Conservation (phyloP, 2,113 vertebrate genomes). For the Proteles cristata region DNA sequence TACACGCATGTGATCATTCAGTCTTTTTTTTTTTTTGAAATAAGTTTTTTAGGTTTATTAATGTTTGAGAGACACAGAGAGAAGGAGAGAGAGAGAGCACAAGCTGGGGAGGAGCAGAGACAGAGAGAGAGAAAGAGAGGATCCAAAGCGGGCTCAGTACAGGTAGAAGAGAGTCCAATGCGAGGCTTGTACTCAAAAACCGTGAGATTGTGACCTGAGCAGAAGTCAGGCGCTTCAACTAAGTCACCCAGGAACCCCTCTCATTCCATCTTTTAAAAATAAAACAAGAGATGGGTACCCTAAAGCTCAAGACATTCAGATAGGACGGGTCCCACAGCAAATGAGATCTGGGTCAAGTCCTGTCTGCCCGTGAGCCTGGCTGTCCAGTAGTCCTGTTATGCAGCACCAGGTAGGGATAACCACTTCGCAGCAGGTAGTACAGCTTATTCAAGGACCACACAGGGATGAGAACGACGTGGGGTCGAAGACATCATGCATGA, state of each 20-base stretch:
- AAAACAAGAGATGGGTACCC: not conserved
- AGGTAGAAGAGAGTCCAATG: too few relatives aligned
- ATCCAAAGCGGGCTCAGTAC: too few relatives aligned
- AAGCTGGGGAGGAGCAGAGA: too few relatives aligned
- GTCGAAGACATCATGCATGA: fast-evolving
- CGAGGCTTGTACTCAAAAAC: too few relatives aligned
- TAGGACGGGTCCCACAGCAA: not conserved
- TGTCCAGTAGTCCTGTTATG: not conserved
- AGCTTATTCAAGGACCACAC: not conserved
- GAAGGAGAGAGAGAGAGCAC: too few relatives aligned
- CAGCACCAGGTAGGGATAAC: too few relatives aligned
- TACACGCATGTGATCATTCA: not conserved
- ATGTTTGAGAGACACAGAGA: too few relatives aligned
- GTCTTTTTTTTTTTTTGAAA: not conserved
- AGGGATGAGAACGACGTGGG: not conserved
- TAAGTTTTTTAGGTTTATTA: too few relatives aligned
- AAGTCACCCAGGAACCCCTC: too few relatives aligned
- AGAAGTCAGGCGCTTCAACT: too few relatives aligned
- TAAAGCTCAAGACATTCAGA: not conserved
- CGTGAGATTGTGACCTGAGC: too few relatives aligned
- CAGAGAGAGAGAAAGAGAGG: too few relatives aligned
- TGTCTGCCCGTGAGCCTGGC: not conserved
- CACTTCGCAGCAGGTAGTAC: not conserved
- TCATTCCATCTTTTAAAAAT: not conserved
- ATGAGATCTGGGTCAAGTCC: not conserved